These are phyloP conservation scores for Melolontha melolontha DNA, from an alignment of 2,888 invertebrate genomes.

Conservation along the genomic window DNA sequence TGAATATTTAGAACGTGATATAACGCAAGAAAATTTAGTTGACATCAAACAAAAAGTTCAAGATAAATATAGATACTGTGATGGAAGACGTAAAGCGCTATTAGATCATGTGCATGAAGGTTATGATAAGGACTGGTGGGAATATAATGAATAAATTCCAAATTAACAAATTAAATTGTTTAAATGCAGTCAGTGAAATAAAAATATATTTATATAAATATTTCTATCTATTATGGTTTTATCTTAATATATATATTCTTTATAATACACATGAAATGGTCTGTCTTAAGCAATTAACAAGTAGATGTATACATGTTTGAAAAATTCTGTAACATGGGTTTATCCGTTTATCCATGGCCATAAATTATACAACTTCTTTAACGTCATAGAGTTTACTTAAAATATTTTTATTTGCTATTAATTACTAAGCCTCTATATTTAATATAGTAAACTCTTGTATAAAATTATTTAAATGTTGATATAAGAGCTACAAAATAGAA, in stretches of 20 bases:
- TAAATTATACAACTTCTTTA: too few species aligned
- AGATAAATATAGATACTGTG: constrained; percentile 98
- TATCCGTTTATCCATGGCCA: constrained; percentile 43
- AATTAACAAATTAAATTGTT: constrained; percentile 42
- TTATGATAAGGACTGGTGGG: constrained; percentile 99
- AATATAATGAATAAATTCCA: constrained; percentile 68
- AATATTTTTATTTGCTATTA: too few species aligned
- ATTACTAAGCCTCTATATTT: too few species aligned
- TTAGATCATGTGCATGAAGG: constrained; percentile 99
- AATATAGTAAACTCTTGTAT: too few species aligned
- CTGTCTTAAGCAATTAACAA: constrained; percentile 30
- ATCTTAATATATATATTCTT: constrained; percentile 37
- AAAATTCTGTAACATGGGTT: constrained; percentile 35
- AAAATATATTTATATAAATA: constrained; percentile 45
- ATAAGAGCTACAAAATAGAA: too few species aligned
- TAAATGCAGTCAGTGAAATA: constrained; percentile 43
- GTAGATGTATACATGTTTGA: constrained; percentile 36
- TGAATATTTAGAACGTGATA: constrained; percentile 97
- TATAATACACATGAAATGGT: constrained; percentile 14
- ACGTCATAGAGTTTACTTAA: too few species aligned
- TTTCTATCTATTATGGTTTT: constrained; percentile 41
- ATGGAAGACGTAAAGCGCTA: constrained; percentile 93
- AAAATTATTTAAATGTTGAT: too few species aligned
- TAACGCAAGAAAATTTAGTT: constrained; percentile 95
- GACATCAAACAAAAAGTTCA: constrained; percentile 99